Evolutionary conservation across 2,797 vertebrate genomes (phyloP).

Genomic region (Aplochiton taeniatus): DNA sequence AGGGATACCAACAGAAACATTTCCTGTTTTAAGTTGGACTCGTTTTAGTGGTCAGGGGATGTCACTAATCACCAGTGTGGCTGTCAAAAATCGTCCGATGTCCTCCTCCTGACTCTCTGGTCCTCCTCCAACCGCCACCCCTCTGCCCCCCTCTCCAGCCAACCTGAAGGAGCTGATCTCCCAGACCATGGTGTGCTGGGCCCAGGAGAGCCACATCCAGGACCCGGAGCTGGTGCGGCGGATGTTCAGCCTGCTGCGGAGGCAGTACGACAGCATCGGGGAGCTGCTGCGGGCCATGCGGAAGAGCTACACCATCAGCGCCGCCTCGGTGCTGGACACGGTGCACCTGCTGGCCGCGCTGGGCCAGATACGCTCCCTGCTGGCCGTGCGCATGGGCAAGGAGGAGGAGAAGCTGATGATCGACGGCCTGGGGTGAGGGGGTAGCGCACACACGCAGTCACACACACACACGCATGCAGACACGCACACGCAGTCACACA

Average conservation of each 20-base stretch:
- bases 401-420: conserved; percentile 98
- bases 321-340: conserved; percentile 89
- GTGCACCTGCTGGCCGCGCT: conserved; percentile 90
- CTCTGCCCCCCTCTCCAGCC: conserved; percentile 65
- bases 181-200: conserved; percentile 96
- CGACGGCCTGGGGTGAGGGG: conserved; percentile 88
- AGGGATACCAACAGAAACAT: no score
- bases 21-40: no score
- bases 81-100: no score
- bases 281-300: conserved; percentile 91
- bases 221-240: conserved; percentile 90
- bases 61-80: no score
- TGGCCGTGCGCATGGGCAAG: conserved; percentile 96
- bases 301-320: conserved; percentile 95
- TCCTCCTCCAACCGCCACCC: no score
- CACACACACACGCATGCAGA: not conserved
- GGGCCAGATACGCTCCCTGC: conserved; percentile 93
- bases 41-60: no score
- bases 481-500: not conserved
- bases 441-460: not conserved
- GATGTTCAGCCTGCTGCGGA: conserved; percentile 94
- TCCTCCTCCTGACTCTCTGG: no score
- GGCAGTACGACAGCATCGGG: conserved; percentile 96
- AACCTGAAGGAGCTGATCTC: conserved; percentile 95
- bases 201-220: conserved; percentile 94